A percentile compares a stretch with the other conserved stretches of the same genome.
These are phyloP conservation scores for Lycodopsis pacificus DNA, from an alignment of 2,797 vertebrate genomes.

Conservation along the genomic window DNA sequence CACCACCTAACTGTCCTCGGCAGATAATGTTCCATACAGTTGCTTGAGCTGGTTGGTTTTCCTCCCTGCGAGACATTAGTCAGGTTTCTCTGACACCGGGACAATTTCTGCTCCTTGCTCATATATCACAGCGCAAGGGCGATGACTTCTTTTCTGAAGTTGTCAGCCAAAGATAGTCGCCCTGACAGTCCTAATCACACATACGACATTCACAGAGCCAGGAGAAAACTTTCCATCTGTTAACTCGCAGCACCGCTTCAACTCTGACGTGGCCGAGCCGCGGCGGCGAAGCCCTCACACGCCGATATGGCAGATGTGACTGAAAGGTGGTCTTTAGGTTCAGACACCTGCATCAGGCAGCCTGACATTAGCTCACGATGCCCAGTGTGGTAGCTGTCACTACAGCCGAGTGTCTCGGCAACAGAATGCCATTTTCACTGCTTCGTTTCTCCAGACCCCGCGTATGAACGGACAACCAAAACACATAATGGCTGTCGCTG, in stretches of 20 bases:
- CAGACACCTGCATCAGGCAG: conserved; percentile 56
- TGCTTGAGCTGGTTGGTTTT: conserved; percentile 49
- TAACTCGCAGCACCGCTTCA: conserved; percentile 1
- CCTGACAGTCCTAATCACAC: conserved; percentile 54
- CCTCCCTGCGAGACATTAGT: conserved; percentile 56
- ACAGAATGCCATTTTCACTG: conserved; percentile 69
- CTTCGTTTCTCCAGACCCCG: conserved; percentile 54
- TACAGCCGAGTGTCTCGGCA: conserved; percentile 59
- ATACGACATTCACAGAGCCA: conserved; percentile 56
- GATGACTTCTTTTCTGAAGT: conserved; percentile 56
- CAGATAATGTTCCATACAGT: conserved; percentile 70
- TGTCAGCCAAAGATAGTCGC: conserved; percentile 45
- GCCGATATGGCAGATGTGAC: conserved; percentile 42
- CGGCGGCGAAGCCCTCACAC: conserved; percentile 14
- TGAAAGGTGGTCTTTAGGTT: conserved; percentile 68
- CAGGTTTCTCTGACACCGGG: conserved; percentile 59
- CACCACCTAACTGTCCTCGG: conserved; percentile 61
- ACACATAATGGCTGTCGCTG: too few species aligned
- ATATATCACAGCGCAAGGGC: conserved; percentile 46
- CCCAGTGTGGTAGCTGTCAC: conserved; percentile 69
- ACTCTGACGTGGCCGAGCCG: conserved; percentile 4
- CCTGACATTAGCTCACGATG: conserved; percentile 74
- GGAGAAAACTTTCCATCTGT: conserved; percentile 59
- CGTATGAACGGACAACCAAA: too few species aligned
- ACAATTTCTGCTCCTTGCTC: conserved; percentile 59